Evolutionary conservation across 2,797 vertebrate genomes (phyloP).

Genomic region (Notolabrus celidotus): DNA sequence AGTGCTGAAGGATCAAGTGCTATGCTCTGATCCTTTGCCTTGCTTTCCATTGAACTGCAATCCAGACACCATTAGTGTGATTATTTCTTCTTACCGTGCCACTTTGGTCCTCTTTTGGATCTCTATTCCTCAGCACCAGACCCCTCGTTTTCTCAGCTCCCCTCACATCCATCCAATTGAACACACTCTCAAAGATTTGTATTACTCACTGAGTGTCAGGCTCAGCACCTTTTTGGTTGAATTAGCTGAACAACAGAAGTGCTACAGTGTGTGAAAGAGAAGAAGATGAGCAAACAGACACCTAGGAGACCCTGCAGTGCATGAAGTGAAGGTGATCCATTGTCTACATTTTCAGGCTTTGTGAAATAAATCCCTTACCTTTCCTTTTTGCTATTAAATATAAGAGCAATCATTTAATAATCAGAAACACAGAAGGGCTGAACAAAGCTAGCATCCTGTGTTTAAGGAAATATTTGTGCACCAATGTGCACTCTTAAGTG

Average conservation of each 20-base stretch:
- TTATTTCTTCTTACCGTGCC: conserved; percentile 52
- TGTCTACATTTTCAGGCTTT: conserved; percentile 9
- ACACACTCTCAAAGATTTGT: conserved; percentile 63
- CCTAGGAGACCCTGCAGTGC: conserved; percentile 7
- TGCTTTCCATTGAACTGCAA: conserved; percentile 53
- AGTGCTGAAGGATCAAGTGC: conserved; percentile 66
- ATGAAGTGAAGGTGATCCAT: conserved; percentile 8
- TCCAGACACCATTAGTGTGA: conserved; percentile 67
- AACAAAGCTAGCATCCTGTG: no score
- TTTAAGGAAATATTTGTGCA: no score
- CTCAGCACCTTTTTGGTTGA: conserved; percentile 62
- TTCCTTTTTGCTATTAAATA: no score
- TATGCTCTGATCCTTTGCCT: conserved; percentile 62
- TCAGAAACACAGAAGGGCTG: no score
- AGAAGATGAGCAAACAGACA: conserved; percentile 42
- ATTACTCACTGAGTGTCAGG: conserved; percentile 53
- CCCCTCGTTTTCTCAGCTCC: conserved; percentile 38
- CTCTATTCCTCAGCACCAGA: conserved; percentile 40
- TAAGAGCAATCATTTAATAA: no score
- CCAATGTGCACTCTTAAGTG: no score
- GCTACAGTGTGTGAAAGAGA: conserved; percentile 47
- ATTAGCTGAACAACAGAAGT: conserved; percentile 58
- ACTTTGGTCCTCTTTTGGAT: conserved; percentile 53
- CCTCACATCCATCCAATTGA: conserved; percentile 57
- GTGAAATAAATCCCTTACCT: background rate